Percentiles rank a stretch among this genome's conserved stretches.
phyloP scores from a whole-genome alignment of 2,113 vertebrate species.

The Thinocorus orbignyianus region DNA sequence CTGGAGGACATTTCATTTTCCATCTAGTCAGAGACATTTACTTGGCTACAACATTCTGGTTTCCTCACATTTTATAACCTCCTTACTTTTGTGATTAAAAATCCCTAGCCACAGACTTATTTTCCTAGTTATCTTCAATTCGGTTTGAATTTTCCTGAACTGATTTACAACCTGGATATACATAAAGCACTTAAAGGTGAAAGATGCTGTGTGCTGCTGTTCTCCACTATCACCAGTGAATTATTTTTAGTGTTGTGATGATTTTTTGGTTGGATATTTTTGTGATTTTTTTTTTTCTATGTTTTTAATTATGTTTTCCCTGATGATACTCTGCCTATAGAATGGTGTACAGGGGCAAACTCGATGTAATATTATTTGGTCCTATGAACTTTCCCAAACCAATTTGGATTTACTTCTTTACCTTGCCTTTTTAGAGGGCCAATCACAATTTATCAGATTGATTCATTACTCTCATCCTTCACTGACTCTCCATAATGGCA shows the following conservation, averaged over 20 bases:
- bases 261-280: fast-evolving
- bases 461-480: constrained; percentile 15
- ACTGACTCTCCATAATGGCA: neutral
- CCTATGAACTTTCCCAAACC: neutral
- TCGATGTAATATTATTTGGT: neutral
- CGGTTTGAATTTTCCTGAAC: neutral
- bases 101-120: neutral
- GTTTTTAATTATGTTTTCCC: neutral
- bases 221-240: neutral
- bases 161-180: neutral
- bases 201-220: neutral
- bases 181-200: neutral
- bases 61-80: neutral
- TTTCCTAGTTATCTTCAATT: neutral
- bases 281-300: neutral
- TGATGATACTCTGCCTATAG: neutral
- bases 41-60: neutral
- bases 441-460: neutral
- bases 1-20: neutral
- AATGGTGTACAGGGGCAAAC: neutral
- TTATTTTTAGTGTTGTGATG: neutral
- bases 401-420: constrained; percentile 8
- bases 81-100: neutral
- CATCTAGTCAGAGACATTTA: fast-evolving
- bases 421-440: neutral